These are phyloP conservation scores for Tricholauxania praeusta DNA, from an alignment of 2,888 invertebrate species.

Conservation along the genomic window DNA sequence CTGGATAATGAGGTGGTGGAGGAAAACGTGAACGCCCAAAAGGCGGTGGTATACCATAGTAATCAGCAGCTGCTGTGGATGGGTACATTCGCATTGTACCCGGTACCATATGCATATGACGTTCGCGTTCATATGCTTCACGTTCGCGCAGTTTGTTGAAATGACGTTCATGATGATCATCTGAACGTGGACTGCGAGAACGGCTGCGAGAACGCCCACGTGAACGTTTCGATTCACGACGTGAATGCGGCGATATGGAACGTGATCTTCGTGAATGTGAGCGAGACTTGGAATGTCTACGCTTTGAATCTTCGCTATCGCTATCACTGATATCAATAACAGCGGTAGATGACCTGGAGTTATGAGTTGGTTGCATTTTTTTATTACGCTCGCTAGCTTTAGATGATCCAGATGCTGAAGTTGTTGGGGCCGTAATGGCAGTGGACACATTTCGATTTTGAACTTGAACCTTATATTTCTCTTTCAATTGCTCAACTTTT, in stretches of 20 bases:
- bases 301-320: slow-evolving; percentile 57
- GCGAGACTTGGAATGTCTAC: slow-evolving; percentile 41
- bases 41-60: slow-evolving; percentile 32
- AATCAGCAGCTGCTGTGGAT: slow-evolving; percentile 29
- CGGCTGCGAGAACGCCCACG: slow-evolving; percentile 39
- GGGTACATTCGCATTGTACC: slow-evolving; percentile 35
- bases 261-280: slow-evolving; percentile 48
- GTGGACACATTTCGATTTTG: slow-evolving; percentile 29
- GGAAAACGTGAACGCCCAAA: slow-evolving; percentile 43
- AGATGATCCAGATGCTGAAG: slow-evolving; percentile 15
- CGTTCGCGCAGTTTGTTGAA: slow-evolving; percentile 25
- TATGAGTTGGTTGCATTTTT: neutral
- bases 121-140: slow-evolving; percentile 34
- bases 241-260: slow-evolving; percentile 40
- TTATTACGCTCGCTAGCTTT: slow-evolving; percentile 28
- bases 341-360: slow-evolving; percentile 20
- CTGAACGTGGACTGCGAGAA: slow-evolving; percentile 44
- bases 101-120: slow-evolving; percentile 20
- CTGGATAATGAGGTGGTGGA: slow-evolving; percentile 48
- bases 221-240: slow-evolving; percentile 29
- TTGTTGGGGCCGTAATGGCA: neutral
- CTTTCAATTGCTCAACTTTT: slow-evolving; percentile 61
- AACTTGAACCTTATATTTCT: slow-evolving; percentile 63
- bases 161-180: slow-evolving; percentile 37
- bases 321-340: slow-evolving; percentile 67